Evolutionary conservation across 2,888 invertebrate genomes (phyloP).

Genomic region (Nipponacmea schrenckii): DNA sequence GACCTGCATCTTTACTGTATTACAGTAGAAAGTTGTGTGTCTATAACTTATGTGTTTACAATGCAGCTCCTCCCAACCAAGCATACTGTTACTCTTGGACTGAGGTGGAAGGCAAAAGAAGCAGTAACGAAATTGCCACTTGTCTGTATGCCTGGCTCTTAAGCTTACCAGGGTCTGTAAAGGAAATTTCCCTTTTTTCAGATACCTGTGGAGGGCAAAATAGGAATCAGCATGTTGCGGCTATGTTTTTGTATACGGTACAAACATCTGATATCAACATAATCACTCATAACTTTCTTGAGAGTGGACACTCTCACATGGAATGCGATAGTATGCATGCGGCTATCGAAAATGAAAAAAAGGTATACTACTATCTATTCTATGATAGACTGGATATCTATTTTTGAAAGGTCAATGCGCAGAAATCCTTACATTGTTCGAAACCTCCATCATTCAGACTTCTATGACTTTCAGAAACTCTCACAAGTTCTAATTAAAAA

Average conservation of each 20-base stretch:
- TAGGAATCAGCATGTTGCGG: conserved; percentile 11
- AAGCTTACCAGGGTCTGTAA: neutral
- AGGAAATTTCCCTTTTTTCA: neutral
- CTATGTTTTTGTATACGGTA: conserved; percentile 3
- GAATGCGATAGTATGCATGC: conserved; percentile 12
- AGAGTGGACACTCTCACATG: conserved; percentile 5
- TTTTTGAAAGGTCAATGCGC: neutral
- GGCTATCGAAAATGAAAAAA: conserved; percentile 7
- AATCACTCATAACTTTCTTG: conserved; percentile 6
- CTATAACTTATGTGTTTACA: conserved; percentile 13
- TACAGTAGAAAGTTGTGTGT: conserved; percentile 11
- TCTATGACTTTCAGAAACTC: conserved; percentile 8
- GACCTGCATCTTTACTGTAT: conserved; percentile 10
- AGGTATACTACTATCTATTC: neutral
- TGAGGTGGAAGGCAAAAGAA: conserved; percentile 9
- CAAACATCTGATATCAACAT: neutral
- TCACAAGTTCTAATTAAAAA: conserved; percentile 12
- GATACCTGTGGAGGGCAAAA: conserved; percentile 16
- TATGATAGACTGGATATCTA: conserved; percentile 8
- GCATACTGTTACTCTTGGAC: conserved; percentile 9
- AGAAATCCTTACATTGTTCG: conserved; percentile 7
- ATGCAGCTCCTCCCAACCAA: neutral
- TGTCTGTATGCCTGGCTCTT: conserved; percentile 5
- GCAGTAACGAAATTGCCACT: conserved; percentile 12
- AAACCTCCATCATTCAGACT: conserved; percentile 9